These are phyloP conservation scores for Caenorhabditis wallacei DNA, from an alignment of 2,888 invertebrate genomes.

Conservation along the genomic window DNA sequence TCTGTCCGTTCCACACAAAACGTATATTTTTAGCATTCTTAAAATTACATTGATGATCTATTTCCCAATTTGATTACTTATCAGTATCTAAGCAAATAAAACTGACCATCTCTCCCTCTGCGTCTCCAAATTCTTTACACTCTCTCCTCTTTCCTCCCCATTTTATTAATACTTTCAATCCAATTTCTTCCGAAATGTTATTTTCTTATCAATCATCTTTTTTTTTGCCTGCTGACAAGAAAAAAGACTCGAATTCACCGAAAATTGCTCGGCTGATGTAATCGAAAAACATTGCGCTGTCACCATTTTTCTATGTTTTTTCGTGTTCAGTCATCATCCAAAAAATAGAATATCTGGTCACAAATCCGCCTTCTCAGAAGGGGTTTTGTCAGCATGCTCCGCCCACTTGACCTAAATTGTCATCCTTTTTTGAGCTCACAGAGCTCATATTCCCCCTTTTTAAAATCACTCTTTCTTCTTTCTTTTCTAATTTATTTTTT, in stretches of 20 bases:
- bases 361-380: slow-evolving; percentile 24
- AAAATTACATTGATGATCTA: no score
- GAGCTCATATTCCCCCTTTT: slow-evolving; percentile 11
- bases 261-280: slow-evolving; percentile 51
- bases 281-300: slow-evolving; percentile 45
- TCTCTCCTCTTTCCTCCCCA: slow-evolving; percentile 7
- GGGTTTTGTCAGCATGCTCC: slow-evolving; percentile 43
- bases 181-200: not conserved
- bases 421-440: slow-evolving; percentile 32
- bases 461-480: not conserved
- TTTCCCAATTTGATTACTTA: slow-evolving; percentile 1
- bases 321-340: slow-evolving; percentile 12
- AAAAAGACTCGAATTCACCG: slow-evolving; percentile 2
- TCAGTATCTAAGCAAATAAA: slow-evolving; percentile 53
- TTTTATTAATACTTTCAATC: slow-evolving; percentile 21
- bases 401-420: slow-evolving; percentile 19
- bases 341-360: slow-evolving; percentile 11
- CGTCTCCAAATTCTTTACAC: slow-evolving; percentile 20
- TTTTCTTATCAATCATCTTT: slow-evolving; percentile 8
- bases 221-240: slow-evolving; percentile 14
- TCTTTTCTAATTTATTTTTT: slow-evolving; percentile 14
- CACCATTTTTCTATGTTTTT: slow-evolving; percentile 13
- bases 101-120: slow-evolving; percentile 23
- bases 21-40: no score
- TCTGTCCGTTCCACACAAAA: no score